Evolutionary conservation across 2,113 vertebrate genomes (phyloP).

Genomic region (Noturus placidus): DNA sequence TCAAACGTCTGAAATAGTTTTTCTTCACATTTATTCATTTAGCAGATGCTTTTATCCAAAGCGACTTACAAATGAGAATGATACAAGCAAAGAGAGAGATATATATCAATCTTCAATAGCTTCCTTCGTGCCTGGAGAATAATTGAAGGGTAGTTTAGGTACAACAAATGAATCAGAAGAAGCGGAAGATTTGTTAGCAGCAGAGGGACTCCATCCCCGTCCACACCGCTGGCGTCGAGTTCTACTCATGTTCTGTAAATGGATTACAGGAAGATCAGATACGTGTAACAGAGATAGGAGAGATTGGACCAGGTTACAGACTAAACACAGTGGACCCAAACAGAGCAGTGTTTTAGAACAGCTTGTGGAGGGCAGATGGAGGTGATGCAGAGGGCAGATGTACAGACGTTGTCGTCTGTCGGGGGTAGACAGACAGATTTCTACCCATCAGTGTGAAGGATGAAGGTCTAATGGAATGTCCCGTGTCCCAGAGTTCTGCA

Average conservation of each 20-base stretch:
- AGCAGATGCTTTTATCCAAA: too few relatives aligned
- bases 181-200: not conserved
- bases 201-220: not conserved
- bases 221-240: not conserved
- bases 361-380: conserved; percentile 58
- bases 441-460: conserved; percentile 36
- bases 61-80: too few relatives aligned
- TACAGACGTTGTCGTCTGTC: conserved; percentile 53
- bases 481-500: conserved; percentile 38
- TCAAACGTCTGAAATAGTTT: not conserved
- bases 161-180: not conserved
- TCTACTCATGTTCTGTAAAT: not conserved
- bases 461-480: conserved; percentile 48
- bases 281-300: not conserved
- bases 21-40: too few relatives aligned
- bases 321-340: not conserved
- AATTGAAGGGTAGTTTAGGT: not conserved
- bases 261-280: not conserved
- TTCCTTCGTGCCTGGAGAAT: not conserved
- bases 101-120: too few relatives aligned
- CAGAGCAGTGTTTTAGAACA: conserved; percentile 33
- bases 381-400: conserved; percentile 37
- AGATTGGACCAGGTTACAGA: not conserved
- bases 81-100: too few relatives aligned
- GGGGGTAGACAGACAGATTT: conserved; percentile 45